Conservation (phyloP, 2,113 vertebrate species). For the Vidua macroura region DNA sequence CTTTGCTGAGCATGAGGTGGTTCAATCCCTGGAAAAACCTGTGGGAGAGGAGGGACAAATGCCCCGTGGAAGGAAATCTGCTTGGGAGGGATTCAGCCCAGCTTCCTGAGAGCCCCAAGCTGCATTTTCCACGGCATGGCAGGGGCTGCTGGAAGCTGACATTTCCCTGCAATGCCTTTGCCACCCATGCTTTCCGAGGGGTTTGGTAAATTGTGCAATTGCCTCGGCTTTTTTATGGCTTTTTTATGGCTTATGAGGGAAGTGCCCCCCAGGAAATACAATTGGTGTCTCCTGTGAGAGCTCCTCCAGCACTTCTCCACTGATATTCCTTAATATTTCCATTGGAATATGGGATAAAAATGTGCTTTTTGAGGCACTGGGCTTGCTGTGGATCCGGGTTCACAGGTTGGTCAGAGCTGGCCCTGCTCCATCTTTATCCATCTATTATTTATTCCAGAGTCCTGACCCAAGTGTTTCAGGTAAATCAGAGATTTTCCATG, state of each 20-base stretch:
- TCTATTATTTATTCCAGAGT: not conserved
- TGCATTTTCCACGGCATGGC: not conserved
- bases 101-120: not conserved
- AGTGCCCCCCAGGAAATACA: not conserved
- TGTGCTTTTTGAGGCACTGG: not conserved
- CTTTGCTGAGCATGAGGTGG: not conserved
- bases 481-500: not conserved
- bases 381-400: not conserved
- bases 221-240: rapidly evolving
- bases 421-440: not conserved
- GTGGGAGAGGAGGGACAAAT: not conserved
- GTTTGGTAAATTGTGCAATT: not conserved
- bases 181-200: rapidly evolving
- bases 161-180: not conserved
- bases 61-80: not conserved
- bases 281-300: not conserved
- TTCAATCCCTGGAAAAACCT: not conserved
- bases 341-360: not conserved
- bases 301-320: not conserved
- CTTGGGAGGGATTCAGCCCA: not conserved
- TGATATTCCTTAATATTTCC: not conserved
- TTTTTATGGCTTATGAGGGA: not conserved
- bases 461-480: rapidly evolving
- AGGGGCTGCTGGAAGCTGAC: not conserved
- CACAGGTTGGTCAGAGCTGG: not conserved